These are phyloP conservation scores for Eupithecia exiguata DNA, from an alignment of 2,888 invertebrate genomes.

Conservation along the genomic window DNA sequence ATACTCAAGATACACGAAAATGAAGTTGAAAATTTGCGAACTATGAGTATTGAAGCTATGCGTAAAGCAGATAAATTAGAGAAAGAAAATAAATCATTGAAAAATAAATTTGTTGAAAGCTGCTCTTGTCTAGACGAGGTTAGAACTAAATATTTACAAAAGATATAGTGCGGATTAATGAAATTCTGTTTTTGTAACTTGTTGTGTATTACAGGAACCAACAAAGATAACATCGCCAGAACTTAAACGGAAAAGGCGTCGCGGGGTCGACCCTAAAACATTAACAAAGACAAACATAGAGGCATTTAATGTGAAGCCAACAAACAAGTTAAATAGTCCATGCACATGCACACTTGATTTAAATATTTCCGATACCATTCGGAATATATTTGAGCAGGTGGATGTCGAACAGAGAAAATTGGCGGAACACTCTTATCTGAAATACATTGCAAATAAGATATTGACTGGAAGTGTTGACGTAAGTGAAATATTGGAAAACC, in stretches of 20 bases:
- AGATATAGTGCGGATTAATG: background rate
- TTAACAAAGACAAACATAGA: conserved; percentile 72
- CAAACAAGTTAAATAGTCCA: conserved; percentile 60
- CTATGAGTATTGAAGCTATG: conserved; percentile 77
- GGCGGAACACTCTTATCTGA: conserved; percentile 71
- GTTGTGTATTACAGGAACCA: conserved; percentile 55
- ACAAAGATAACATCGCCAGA: conserved; percentile 58
- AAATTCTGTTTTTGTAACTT: background rate
- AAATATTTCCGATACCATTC: conserved; percentile 73
- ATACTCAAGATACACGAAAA: conserved; percentile 78
- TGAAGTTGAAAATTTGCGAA: conserved; percentile 78
- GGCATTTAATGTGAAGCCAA: conserved; percentile 70
- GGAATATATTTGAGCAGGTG: conserved; percentile 77
- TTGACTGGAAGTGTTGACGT: conserved; percentile 66
- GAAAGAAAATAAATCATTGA: conserved; percentile 67
- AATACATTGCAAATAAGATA: conserved; percentile 75
- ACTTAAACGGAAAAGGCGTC: conserved; percentile 53
- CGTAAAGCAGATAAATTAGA: conserved; percentile 71
- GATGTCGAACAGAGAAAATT: conserved; percentile 71
- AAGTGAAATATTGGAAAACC: conserved; percentile 31
- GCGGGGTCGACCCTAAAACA: conserved; percentile 53
- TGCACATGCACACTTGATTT: conserved; percentile 74
- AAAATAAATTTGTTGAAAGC: conserved; percentile 53
- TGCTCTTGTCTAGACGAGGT: conserved; percentile 55
- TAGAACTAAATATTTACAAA: background rate